Evolutionary conservation across 2,888 invertebrate genomes (phyloP), one percentile per base, ranked within the genome.

Genomic region (Autographa pulchrina): DNA sequence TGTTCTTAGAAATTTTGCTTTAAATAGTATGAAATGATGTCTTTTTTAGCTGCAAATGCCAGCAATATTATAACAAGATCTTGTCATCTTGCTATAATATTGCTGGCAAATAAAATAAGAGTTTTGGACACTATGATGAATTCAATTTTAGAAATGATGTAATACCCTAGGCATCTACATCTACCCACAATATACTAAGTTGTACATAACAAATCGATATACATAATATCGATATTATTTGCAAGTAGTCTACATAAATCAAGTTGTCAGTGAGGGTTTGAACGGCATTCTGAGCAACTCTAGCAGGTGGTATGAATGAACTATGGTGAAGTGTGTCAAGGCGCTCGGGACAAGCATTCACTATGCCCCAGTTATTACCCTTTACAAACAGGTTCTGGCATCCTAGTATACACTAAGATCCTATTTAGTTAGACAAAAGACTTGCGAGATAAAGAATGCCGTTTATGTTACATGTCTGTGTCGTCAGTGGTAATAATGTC

Each of bases 271-370:
- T 32, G 52, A 65, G 75, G 75, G 71, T 68, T 62, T 41, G 16
- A 52, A 16, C 63, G 62, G 63, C 54, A 65, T 67, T 74, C 68
- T 43, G 64, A 61, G 59, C 25, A 25, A 25, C 25, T 25, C 25
- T 25, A 25, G 25, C 75, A 83, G 73, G 74, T 79, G 81, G 48
- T 73, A 78, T 82, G 81, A 85, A 80, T 81, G 77, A 83, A 73
- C 72, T 65, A 62, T 76, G 25, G 56, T 52, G 59, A 92, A 90
- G 85, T 91, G 72, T 93, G 93, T 90, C 93, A 93, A 93, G 93
- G 93, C 89, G 83, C 84, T 85, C 87, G 89, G 92, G 92, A 92
- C 86, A 70, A 62, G 83, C 90, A 84, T 91, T 92, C 90, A 90
- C 90, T 86, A 71, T 74, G 74, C 68, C 72, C 78, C 73, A 82